phyloP scores from a whole-genome alignment of 2,888 invertebrate genomes.

The Linnaemya tessellans region DNA sequence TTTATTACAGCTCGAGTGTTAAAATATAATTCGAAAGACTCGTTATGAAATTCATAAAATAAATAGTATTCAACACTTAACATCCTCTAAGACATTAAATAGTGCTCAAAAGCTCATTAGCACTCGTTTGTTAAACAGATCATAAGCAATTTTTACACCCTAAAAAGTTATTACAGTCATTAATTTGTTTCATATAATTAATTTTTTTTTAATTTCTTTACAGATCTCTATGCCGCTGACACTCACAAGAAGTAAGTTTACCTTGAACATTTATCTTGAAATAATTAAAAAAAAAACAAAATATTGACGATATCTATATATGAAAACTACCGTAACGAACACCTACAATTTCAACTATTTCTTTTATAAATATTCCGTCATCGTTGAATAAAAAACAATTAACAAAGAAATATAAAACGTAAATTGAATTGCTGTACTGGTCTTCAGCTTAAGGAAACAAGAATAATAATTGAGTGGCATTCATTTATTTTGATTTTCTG shows the following conservation, averaged over 20 bases:
- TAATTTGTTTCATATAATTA: slow-evolving; percentile 39
- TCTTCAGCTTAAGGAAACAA: not conserved
- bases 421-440: slow-evolving; percentile 24
- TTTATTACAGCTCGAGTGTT: no score
- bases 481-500: slow-evolving; percentile 22
- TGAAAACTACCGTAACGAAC: slow-evolving; percentile 20
- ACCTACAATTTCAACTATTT: slow-evolving; percentile 25
- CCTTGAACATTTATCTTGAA: slow-evolving; percentile 37
- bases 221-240: slow-evolving; percentile 16
- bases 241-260: slow-evolving; percentile 32
- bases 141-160: slow-evolving; percentile 13
- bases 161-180: slow-evolving; percentile 14
- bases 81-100: not conserved
- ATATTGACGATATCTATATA: not conserved
- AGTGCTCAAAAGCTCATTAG: slow-evolving; percentile 20
- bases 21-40: no score
- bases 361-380: slow-evolving; percentile 39
- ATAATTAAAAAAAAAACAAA: not conserved
- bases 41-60: not conserved
- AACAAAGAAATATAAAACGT: not conserved
- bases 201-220: slow-evolving; percentile 11
- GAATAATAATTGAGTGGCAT: not conserved
- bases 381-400: not conserved
- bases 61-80: not conserved
- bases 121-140: slow-evolving; percentile 4